phyloP scores from a whole-genome alignment of 2,888 invertebrate species.

The Leptinotarsa tumamoca region DNA sequence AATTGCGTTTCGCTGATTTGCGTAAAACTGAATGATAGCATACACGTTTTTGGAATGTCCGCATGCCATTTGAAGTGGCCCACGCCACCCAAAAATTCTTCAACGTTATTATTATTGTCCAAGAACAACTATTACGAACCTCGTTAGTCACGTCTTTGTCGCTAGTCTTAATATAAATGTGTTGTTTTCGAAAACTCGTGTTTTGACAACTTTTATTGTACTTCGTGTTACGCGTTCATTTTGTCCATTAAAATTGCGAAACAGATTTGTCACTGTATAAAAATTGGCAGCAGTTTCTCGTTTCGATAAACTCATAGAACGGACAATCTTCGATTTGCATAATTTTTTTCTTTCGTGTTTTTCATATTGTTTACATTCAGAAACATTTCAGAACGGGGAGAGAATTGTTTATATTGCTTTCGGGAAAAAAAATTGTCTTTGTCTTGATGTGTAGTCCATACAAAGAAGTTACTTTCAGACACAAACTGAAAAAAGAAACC shows the following conservation, averaged over 20 bases:
- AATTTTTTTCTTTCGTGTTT: no score
- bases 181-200: background rate
- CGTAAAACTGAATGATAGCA: background rate
- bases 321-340: no score
- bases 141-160: background rate
- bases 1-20: background rate
- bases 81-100: background rate
- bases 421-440: no score
- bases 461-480: no score
- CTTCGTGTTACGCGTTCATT: background rate
- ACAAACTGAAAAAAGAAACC: no score
- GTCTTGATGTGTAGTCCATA: no score
- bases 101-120: slow-evolving; percentile 2
- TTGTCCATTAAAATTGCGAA: background rate
- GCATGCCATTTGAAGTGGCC: background rate
- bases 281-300: background rate
- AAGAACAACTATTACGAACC: slow-evolving; percentile 5
- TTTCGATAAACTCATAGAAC: background rate
- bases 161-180: background rate
- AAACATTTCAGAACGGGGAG: no score
- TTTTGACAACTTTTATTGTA: slow-evolving; percentile 8
- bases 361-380: no score
- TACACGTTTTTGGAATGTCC: background rate
- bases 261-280: background rate
- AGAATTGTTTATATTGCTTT: no score